Evolutionary conservation across 2,113 vertebrate species (phyloP).

Genomic region (Electrona antarctica): DNA sequence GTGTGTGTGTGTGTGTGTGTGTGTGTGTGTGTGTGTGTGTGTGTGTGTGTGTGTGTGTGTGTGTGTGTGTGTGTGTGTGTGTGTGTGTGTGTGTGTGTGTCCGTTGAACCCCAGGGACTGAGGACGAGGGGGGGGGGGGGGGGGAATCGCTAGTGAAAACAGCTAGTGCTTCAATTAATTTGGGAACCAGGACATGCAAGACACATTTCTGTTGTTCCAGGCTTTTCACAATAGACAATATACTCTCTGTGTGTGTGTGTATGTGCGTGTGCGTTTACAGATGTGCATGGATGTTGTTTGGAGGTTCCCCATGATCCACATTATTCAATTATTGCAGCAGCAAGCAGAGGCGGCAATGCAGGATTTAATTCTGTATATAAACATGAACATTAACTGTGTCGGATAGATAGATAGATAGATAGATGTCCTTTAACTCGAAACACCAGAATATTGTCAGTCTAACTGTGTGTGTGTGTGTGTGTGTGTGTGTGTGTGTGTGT

Average conservation of each 20-base stretch:
- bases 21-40: not conserved
- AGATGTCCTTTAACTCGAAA: too few relatives aligned
- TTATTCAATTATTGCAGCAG: too few relatives aligned
- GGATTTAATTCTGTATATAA: too few relatives aligned
- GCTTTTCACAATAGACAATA: slow-evolving; percentile 48
- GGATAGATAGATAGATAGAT: too few relatives aligned
- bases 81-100: slow-evolving; percentile 12
- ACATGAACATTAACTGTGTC: too few relatives aligned
- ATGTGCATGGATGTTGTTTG: too few relatives aligned
- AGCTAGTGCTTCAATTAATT: slow-evolving; percentile 80
- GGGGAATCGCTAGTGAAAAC: slow-evolving; percentile 25
- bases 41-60: not conserved
- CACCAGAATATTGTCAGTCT: too few relatives aligned
- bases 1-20: slow-evolving; percentile 7
- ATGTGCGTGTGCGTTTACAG: slow-evolving; percentile 15
- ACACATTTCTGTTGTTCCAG: slow-evolving; percentile 65
- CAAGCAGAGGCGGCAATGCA: too few relatives aligned
- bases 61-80: not conserved
- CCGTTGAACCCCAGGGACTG: slow-evolving; percentile 69
- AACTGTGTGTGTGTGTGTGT: too few relatives aligned
- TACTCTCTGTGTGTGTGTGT: not conserved
- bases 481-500: too few relatives aligned
- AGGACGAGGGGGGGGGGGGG: slow-evolving; percentile 41
- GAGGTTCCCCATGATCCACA: too few relatives aligned
- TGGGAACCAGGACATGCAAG: slow-evolving; percentile 74